Evolutionary conservation across 2,113 vertebrate species (phyloP), one percentile per base, ranked within the genome.

Genomic region (Stegostoma tigrinum): DNA sequence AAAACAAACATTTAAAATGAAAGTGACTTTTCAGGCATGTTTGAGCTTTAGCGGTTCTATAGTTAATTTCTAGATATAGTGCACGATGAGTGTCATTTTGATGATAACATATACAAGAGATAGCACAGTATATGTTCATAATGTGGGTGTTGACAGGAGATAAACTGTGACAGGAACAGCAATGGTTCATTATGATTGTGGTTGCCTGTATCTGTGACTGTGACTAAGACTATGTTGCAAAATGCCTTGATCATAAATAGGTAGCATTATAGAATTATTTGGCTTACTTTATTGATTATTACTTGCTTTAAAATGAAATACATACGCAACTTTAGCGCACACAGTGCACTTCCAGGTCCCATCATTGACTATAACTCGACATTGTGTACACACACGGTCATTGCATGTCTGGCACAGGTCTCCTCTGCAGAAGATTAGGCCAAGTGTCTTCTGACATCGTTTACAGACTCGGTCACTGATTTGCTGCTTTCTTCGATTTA

Each of bases 291-390:
- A 19, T 8, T 67, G 61, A 61, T 72, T 95, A 95, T 52, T 95
- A 70, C 34, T 75, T 95, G 67, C 67, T 68, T 75, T 34, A 27
- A 75, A 27, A 72, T 72, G 4, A 75, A 95, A 95, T 95, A 98
- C 99, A 99, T 97, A 99, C 99, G 97, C 97, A 86, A 99, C 98
- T 97, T 99, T 99, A 96, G 98, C 97, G 48, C 99, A 99, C 95
- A 99, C 97, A 0, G 97, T 98, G 96, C 99, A 99, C 96, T 97
- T 98, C 98, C 98, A 99, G 45, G 96, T 97, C 67, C 97, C 97
- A 0, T 97, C 96, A 0, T 97, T 91, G 2, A 96, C 95, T 0
- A 78, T 6, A 0, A 98, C 97, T 0, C 98, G 98, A 86, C 99
- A 99, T 0, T 97, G 83, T 45, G 95, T 97, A 97, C 99, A 99